Evolutionary conservation across 2,113 vertebrate genomes (phyloP).

Genomic region (Phalacrocorax aristotelis): DNA sequence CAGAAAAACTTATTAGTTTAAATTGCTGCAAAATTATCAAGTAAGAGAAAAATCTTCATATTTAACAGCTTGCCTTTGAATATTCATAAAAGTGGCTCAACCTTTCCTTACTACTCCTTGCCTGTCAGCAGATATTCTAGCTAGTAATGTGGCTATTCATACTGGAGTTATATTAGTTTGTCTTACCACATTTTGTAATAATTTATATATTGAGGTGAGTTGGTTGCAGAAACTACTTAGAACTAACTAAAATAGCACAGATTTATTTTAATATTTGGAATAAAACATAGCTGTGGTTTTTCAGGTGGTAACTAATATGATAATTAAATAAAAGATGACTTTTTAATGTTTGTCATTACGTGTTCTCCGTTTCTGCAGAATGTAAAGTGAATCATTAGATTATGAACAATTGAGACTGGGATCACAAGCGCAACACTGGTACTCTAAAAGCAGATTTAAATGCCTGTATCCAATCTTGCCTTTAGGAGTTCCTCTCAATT

Average conservation of each 20-base stretch:
- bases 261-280: not conserved
- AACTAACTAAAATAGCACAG: not conserved
- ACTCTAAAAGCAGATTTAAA: slow-evolving; percentile 2
- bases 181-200: not conserved
- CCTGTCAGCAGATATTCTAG: not conserved
- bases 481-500: not conserved
- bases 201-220: not conserved
- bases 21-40: not conserved
- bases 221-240: not conserved
- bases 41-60: not conserved
- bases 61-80: not conserved
- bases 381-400: not conserved
- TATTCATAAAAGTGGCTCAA: not conserved
- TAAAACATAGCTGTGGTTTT: not conserved
- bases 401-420: not conserved
- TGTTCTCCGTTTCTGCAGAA: not conserved
- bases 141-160: not conserved
- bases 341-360: not conserved
- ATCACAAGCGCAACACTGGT: rapidly evolving
- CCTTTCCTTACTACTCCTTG: not conserved
- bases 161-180: not conserved
- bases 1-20: not conserved
- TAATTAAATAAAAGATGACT: not conserved
- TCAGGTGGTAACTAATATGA: not conserved
- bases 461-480: not conserved